Evolutionary conservation across 2,113 vertebrate species (phyloP).

Genomic region (Thunnus thynnus): DNA sequence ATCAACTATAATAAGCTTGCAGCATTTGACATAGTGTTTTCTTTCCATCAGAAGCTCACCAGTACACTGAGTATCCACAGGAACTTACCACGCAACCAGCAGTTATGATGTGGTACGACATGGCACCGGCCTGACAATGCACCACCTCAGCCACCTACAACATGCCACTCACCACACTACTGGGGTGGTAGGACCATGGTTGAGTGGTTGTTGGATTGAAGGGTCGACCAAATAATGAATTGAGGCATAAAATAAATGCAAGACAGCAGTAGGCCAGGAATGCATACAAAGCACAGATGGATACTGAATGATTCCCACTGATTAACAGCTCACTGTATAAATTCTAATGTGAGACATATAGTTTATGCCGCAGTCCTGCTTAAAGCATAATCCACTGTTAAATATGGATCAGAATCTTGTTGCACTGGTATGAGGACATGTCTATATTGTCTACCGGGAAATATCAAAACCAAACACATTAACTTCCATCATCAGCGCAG

Average conservation of each 20-base stretch:
- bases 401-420: conserved; percentile 11
- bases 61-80: not conserved
- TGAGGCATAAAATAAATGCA: conserved; percentile 27
- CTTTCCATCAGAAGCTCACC: conserved; percentile 49
- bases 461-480: not conserved
- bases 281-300: not conserved
- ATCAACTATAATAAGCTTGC: conserved; percentile 77
- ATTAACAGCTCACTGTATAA: not conserved
- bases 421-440: not conserved
- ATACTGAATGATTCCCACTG: conserved; percentile 9
- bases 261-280: not conserved
- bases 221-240: conserved; percentile 34
- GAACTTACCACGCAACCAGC: conserved; percentile 18
- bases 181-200: conserved; percentile 1
- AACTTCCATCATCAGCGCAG: not conserved
- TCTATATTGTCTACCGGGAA: not conserved
- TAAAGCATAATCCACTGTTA: not conserved
- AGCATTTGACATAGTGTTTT: conserved; percentile 60
- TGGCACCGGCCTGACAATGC: conserved; percentile 13
- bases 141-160: conserved; percentile 10
- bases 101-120: conserved; percentile 14
- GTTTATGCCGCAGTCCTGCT: not conserved
- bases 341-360: conserved; percentile 1
- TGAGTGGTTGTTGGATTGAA: conserved; percentile 1
- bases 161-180: conserved; percentile 19